A percentile compares a stretch with the other conserved stretches of the same genome.
phyloP scores from a whole-genome alignment of 2,113 vertebrate genomes.

The Clarias magur region DNA sequence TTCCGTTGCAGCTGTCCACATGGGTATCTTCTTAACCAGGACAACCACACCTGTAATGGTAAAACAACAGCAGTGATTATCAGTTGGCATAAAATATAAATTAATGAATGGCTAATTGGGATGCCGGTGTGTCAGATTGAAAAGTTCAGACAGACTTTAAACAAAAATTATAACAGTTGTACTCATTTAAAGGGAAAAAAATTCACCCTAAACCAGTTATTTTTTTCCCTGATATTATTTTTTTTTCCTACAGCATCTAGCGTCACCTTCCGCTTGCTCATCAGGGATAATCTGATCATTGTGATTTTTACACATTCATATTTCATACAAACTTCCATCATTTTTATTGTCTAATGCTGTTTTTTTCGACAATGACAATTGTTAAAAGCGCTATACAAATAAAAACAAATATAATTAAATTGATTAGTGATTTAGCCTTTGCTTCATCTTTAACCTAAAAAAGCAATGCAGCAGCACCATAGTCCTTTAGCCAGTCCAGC shows the following conservation, averaged over 20 bases:
- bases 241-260: not conserved
- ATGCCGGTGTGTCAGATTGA: not conserved
- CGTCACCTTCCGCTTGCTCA: too few species aligned
- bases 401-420: too few species aligned
- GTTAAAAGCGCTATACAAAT: too few species aligned
- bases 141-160: not conserved
- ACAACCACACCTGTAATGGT: conserved; percentile 28
- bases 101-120: not conserved
- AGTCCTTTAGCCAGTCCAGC: not conserved
- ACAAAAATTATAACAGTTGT: not conserved
- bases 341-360: too few species aligned
- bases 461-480: not conserved
- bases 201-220: not conserved
- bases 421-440: not conserved
- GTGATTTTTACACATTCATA: too few species aligned
- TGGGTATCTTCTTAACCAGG: conserved; percentile 18
- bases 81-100: not conserved
- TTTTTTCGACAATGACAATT: too few species aligned
- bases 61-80: not conserved
- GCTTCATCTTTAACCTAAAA: not conserved
- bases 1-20: conserved; percentile 23
- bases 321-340: too few species aligned
- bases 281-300: too few species aligned
- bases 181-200: not conserved
- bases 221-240: not conserved